A percentile compares a stretch with the other conserved stretches of the same genome.
phyloP scores from a whole-genome alignment of 2,797 vertebrate species.

The Thaleichthys pacificus region DNA sequence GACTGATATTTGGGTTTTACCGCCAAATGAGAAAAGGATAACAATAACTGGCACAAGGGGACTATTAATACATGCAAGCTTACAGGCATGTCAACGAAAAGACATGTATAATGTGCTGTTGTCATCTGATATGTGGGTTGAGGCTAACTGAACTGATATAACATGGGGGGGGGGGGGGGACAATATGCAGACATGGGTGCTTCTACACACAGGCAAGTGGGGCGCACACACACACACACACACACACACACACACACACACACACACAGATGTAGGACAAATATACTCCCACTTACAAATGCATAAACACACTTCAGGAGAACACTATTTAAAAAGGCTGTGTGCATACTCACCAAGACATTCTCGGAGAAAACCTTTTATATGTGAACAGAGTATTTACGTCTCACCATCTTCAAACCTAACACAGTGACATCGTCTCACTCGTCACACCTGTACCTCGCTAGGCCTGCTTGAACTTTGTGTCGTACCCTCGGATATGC shows the following conservation, averaged over 20 bases:
- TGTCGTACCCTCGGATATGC: constrained; percentile 53
- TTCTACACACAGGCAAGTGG: background rate
- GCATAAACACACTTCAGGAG: background rate
- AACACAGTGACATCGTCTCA: background rate
- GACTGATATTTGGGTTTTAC: constrained; percentile 68
- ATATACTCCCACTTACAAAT: background rate
- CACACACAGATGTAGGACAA: constrained; percentile 16
- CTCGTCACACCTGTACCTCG: constrained; percentile 52
- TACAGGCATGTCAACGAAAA: constrained; percentile 40
- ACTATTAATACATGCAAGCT: constrained; percentile 29
- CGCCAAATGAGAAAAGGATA: constrained; percentile 69
- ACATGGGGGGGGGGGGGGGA: background rate
- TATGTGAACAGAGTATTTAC: too few relatives aligned
- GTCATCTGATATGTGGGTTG: constrained; percentile 10
- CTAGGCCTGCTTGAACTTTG: constrained; percentile 51
- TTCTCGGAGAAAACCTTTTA: background rate
- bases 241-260: constrained; percentile 35
- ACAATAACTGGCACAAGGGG: constrained; percentile 55
- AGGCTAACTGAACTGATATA: background rate
- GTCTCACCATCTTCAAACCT: too few relatives aligned
- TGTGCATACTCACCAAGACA: constrained; percentile 11
- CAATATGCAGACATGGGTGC: too few relatives aligned
- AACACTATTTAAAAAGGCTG: background rate
- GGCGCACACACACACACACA: background rate
- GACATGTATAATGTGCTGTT: background rate